Evolutionary conservation across 2,113 vertebrate species (phyloP).

Genomic region (Hydropotes inermis): DNA sequence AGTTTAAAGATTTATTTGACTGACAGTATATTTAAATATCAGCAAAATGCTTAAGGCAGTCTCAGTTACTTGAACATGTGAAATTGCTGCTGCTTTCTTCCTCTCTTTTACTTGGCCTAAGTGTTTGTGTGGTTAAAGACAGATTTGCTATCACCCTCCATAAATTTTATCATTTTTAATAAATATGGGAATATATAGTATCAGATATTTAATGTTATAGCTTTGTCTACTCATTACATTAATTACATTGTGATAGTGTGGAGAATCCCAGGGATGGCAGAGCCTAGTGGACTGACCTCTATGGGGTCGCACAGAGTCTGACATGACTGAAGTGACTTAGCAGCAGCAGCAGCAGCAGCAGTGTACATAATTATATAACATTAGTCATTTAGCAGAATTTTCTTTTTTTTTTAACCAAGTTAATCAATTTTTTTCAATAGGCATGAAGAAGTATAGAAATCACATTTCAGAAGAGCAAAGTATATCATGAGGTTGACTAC

Average conservation of each 20-base stretch:
- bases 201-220: not conserved
- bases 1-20: slow-evolving; percentile 66
- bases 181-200: not conserved
- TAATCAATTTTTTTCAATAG: not conserved
- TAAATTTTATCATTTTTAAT: slow-evolving; percentile 43
- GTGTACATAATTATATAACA: not conserved
- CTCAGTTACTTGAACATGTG: slow-evolving; percentile 57
- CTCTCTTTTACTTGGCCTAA: not conserved
- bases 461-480: not conserved
- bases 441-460: not conserved
- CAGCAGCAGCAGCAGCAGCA: no score
- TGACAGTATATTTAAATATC: slow-evolving; percentile 67
- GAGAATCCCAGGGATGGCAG: no score
- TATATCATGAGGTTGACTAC: not conserved
- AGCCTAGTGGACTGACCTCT: no score
- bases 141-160: not conserved
- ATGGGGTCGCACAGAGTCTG: no score
- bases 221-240: not conserved
- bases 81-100: slow-evolving; percentile 27
- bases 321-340: no score
- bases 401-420: not conserved
- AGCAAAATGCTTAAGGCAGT: slow-evolving; percentile 61
- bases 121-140: not conserved
- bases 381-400: not conserved
- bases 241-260: not conserved